Evolutionary conservation across 2,888 invertebrate species (phyloP).

Genomic region (Pristionchus mayeri): DNA sequence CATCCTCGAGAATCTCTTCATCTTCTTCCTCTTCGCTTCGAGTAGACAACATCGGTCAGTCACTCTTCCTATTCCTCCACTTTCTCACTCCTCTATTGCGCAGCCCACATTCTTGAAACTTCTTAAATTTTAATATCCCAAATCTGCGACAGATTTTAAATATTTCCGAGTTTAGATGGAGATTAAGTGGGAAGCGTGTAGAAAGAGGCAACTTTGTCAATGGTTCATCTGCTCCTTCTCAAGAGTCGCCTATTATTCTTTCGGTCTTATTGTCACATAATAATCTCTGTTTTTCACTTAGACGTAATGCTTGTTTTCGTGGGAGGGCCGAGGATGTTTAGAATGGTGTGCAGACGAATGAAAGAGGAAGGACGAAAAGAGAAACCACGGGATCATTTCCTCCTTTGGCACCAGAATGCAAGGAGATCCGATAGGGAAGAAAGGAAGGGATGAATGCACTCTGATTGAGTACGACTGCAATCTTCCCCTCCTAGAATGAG

Average conservation of each 20-base stretch:
- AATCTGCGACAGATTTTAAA: no score
- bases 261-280: slow-evolving; percentile 14
- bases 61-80: neutral
- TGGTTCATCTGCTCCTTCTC: neutral
- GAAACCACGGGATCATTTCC: slow-evolving; percentile 1
- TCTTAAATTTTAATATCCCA: no score
- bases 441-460: no score
- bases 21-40: slow-evolving; percentile 61
- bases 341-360: neutral
- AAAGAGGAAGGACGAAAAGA: neutral
- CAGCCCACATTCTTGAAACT: no score
- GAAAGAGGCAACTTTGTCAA: neutral
- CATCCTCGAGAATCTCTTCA: slow-evolving; percentile 63
- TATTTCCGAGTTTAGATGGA: no score
- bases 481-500: no score
- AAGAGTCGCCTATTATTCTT: neutral
- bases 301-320: slow-evolving; percentile 8
- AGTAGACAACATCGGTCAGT: slow-evolving; percentile 62
- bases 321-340: neutral
- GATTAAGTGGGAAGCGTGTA: no score
- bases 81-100: neutral
- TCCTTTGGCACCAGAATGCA: neutral
- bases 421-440: neutral
- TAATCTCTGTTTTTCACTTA: slow-evolving; percentile 30
- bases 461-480: no score